A percentile compares a stretch with the other conserved stretches of the same genome.
Conservation (phyloP, 1,140 invertebrate genomes). For the Babylonia areolata region DNA sequence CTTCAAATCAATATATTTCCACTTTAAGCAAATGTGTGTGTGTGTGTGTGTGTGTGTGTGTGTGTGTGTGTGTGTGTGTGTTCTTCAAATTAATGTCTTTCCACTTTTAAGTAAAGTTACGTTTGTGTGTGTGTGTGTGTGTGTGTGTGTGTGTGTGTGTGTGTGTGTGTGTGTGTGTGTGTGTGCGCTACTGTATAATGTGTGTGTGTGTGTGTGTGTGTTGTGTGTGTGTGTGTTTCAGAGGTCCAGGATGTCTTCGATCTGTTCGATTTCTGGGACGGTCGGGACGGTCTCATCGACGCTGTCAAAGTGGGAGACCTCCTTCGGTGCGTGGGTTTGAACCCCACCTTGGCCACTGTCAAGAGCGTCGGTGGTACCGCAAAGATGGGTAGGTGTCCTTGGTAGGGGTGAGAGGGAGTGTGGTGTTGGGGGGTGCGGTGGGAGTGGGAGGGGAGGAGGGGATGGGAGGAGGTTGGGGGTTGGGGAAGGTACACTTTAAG, state of each 20-base stretch:
- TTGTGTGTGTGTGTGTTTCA: slow-evolving; percentile 51
- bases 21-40: too few species aligned
- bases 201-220: not conserved
- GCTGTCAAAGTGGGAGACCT: slow-evolving; percentile 84
- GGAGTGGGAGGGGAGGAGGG: not conserved
- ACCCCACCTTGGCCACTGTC: slow-evolving; percentile 92
- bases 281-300: slow-evolving; percentile 73
- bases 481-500: too few species aligned
- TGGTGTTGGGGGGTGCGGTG: not conserved
- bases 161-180: slow-evolving; percentile 7
- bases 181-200: not conserved
- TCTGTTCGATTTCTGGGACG: slow-evolving; percentile 76
- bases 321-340: slow-evolving; percentile 92
- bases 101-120: too few species aligned
- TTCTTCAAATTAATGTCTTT: too few species aligned
- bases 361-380: slow-evolving; percentile 96
- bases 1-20: too few species aligned
- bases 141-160: slow-evolving; percentile 1
- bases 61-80: too few species aligned
- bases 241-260: slow-evolving; percentile 75
- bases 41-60: too few species aligned
- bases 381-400: slow-evolving; percentile 85
- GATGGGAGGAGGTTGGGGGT: not conserved
- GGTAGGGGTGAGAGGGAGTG: not conserved
- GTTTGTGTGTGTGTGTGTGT: not conserved